Conservation (phyloP, 2,888 invertebrate species). For the Pristionchus arcanus region DNA sequence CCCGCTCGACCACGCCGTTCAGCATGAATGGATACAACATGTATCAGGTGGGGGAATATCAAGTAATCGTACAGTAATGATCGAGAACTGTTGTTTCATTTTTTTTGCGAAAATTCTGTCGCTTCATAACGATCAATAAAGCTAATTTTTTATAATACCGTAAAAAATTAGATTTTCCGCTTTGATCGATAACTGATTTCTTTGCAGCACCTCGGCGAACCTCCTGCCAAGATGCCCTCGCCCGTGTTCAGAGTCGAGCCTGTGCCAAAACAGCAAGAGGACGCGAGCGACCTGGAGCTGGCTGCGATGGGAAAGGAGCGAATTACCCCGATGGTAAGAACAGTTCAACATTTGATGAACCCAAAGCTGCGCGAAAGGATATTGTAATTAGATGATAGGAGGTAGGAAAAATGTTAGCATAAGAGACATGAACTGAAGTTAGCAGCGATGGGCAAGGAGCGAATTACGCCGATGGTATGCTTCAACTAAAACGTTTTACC, state of each 20-base stretch:
- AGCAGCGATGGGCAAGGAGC: neutral
- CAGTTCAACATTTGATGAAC: neutral
- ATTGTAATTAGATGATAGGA: neutral
- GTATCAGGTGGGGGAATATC: neutral
- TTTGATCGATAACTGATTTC: neutral
- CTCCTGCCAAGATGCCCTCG: neutral
- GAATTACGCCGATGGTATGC: neutral
- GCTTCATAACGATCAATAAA: too few species aligned
- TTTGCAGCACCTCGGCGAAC: neutral
- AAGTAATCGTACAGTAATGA: neutral
- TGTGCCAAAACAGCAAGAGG: neutral
- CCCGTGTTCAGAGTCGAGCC: slow-evolving; percentile 3
- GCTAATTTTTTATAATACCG: too few species aligned
- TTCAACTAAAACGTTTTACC: too few species aligned
- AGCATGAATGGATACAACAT: neutral
- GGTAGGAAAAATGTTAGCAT: neutral
- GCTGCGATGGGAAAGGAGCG: neutral
- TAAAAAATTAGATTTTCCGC: too few species aligned
- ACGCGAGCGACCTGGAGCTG: neutral
- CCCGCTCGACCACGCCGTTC: neutral
- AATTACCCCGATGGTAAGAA: neutral
- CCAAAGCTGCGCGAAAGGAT: neutral
- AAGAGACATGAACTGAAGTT: too few species aligned
- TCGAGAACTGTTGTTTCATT: neutral
- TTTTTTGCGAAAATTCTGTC: too few species aligned